Evolutionary conservation across 2,888 invertebrate genomes (phyloP).

Genomic region (Heliothis peltigera): DNA sequence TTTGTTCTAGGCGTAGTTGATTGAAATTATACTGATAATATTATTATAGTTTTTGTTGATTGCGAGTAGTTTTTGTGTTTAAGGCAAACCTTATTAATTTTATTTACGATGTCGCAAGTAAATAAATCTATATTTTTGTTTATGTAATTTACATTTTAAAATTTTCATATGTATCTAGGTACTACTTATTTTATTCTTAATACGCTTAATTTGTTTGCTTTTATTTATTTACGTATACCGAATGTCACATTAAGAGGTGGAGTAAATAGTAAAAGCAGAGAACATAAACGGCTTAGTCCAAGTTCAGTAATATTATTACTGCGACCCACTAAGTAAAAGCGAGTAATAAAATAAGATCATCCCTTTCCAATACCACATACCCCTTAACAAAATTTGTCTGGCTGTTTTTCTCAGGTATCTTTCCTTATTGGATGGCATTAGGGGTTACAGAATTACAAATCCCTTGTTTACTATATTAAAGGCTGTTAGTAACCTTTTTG

Average conservation of each 20-base stretch:
- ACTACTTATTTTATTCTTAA: not conserved
- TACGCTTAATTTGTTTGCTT: not conserved
- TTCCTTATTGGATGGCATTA: constrained; percentile 57
- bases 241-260: constrained; percentile 61
- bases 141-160: no score
- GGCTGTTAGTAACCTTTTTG: constrained; percentile 28
- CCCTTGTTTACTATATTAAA: constrained; percentile 39
- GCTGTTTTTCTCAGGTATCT: constrained; percentile 62
- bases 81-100: not conserved
- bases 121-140: not conserved
- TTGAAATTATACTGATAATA: constrained; percentile 67
- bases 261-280: constrained; percentile 51
- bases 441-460: constrained; percentile 51
- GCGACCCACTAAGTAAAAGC: constrained; percentile 73
- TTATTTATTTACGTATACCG: constrained; percentile 43
- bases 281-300: constrained; percentile 55
- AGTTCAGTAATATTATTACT: constrained; percentile 77
- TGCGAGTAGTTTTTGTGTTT: constrained; percentile 7
- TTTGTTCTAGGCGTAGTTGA: constrained; percentile 70
- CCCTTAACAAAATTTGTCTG: constrained; percentile 73
- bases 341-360: constrained; percentile 77
- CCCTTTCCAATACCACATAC: constrained; percentile 70
- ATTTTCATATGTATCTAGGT: no score
- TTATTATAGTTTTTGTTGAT: constrained; percentile 33
- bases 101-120: no score